These are phyloP conservation scores for Onychostoma macrolepis DNA, from an alignment of 2,113 vertebrate genomes.

Conservation along the genomic window DNA sequence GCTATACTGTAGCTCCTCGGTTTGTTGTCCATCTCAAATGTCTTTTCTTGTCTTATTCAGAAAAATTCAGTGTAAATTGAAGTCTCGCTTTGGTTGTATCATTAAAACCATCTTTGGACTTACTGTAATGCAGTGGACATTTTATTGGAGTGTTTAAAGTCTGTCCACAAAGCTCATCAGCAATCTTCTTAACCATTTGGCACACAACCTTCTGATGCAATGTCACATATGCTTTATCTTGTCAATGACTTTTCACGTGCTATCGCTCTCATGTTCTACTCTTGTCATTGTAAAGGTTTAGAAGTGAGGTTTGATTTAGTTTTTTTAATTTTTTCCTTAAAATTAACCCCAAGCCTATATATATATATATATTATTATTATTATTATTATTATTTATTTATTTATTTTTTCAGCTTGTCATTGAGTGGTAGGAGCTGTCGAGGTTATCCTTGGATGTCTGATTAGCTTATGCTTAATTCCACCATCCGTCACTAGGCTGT, in stretches of 20 bases:
- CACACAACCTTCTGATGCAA: neutral
- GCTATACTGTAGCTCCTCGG: neutral
- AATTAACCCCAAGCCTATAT: neutral
- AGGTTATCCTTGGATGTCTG: neutral
- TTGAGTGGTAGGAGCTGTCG: neutral
- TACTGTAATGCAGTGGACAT: neutral
- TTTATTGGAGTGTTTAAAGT: neutral
- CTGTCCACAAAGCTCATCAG: neutral
- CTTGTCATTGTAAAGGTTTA: neutral
- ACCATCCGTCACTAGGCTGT: neutral
- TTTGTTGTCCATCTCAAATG: neutral
- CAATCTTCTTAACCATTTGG: neutral
- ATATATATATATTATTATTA: neutral
- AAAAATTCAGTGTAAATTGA: neutral
- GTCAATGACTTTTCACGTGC: neutral
- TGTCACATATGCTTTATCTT: neutral
- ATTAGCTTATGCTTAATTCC: neutral
- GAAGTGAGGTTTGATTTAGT: neutral
- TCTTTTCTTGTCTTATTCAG: neutral
- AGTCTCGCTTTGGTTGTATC: neutral
- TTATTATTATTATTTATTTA: too few species aligned
- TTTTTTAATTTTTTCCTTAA: neutral
- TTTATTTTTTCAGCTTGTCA: neutral
- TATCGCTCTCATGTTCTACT: neutral
- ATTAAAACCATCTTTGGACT: neutral